A percentile compares a stretch with the other conserved stretches of the same genome.
Conservation (phyloP, 2,888 invertebrate genomes). For the Caenorhabditis imperialis region DNA sequence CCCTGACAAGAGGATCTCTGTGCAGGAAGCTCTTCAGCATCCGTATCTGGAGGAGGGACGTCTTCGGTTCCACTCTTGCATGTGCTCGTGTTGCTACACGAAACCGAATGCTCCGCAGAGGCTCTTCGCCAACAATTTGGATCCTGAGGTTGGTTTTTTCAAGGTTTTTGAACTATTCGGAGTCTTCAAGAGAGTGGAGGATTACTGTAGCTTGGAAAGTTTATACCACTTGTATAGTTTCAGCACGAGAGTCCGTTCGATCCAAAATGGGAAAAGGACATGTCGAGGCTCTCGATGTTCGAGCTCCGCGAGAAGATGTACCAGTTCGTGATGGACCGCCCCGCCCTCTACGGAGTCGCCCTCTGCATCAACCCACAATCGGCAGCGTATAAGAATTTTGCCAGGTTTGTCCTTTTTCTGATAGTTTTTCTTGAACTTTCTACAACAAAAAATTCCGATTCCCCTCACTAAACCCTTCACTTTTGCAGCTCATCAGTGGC, state of each 20-base stretch:
- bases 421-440: too few relatives aligned
- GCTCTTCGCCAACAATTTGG: slow-evolving; percentile 65
- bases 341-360: slow-evolving; percentile 92
- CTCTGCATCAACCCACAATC: slow-evolving; percentile 99
- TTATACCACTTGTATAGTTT: slow-evolving; percentile 30
- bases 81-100: slow-evolving; percentile 93
- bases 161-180: too few relatives aligned
- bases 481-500: slow-evolving; percentile 92
- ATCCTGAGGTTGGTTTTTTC: slow-evolving; percentile 69
- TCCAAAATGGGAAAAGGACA: slow-evolving; percentile 95
- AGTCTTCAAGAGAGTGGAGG: too few relatives aligned
- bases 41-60: slow-evolving; percentile 98
- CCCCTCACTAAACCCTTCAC: slow-evolving; percentile 4
- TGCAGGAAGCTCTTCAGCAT: slow-evolving; percentile 94
- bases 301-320: slow-evolving; percentile 91
- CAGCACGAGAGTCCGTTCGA: slow-evolving; percentile 90
- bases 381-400: slow-evolving; percentile 99
- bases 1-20: slow-evolving; percentile 87
- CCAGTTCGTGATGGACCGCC: slow-evolving; percentile 96
- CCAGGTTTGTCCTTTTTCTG: too few relatives aligned
- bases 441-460: neutral
- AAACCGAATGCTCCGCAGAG: slow-evolving; percentile 61
- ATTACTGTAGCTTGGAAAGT: too few relatives aligned
- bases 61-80: slow-evolving; percentile 98
- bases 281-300: slow-evolving; percentile 81